Evolutionary conservation across 2,888 invertebrate genomes (phyloP).

Genomic region (Myopa testacea): DNA sequence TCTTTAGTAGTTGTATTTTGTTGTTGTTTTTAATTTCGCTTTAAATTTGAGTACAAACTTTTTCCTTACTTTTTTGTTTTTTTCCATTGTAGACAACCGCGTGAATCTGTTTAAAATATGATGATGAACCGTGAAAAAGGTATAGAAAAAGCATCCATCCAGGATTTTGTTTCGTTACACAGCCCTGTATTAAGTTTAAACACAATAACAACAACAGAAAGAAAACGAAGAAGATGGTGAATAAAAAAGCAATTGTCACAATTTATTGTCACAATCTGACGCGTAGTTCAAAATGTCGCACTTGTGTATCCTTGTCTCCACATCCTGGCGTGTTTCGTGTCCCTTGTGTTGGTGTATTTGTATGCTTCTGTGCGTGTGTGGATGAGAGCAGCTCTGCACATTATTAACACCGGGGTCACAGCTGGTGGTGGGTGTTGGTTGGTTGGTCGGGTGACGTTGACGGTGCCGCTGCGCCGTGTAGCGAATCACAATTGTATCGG

Average conservation of each 20-base stretch:
- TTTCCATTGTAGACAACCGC: constrained; percentile 6
- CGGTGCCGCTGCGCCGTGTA: constrained; percentile 2
- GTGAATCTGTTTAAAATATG: neutral
- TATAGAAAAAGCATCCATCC: neutral
- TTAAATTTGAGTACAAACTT: neutral
- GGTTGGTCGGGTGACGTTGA: neutral
- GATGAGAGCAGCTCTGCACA: constrained; percentile 12
- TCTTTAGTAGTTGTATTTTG: neutral
- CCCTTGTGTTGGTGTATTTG: constrained; percentile 1
- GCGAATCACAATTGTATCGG: constrained; percentile 17
- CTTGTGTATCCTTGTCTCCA: constrained; percentile 16
- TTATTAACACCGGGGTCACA: constrained; percentile 39
- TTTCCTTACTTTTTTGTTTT: neutral
- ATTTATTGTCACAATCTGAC: constrained; percentile 32
- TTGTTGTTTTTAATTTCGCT: neutral
- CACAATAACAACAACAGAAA: constrained; percentile 21
- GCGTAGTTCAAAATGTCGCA: constrained; percentile 35
- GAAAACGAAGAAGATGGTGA: constrained; percentile 8
- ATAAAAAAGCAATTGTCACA: constrained; percentile 39
- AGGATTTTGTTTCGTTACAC: too few species aligned
- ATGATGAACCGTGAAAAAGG: constrained; percentile 31
- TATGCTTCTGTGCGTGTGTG: neutral
- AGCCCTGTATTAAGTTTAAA: too few species aligned
- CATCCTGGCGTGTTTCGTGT: neutral
- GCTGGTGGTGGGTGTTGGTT: constrained; percentile 37